Conservation (phyloP, 2,113 vertebrate species). For the Rhinichthys klamathensis region DNA sequence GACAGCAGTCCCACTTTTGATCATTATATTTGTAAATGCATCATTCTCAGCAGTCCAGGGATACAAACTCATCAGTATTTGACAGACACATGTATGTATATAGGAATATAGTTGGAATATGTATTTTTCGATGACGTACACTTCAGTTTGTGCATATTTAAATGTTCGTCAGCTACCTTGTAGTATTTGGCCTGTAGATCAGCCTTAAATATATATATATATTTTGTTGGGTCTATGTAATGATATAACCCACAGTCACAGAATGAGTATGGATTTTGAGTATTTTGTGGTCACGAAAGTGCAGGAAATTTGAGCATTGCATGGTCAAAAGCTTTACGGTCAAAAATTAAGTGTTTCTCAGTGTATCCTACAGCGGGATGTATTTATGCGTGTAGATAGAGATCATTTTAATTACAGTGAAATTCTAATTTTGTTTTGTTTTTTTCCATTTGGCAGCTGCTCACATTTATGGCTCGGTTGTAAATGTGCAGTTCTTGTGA, state of each 20-base stretch:
- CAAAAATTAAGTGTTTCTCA: slow-evolving; percentile 63
- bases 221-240: slow-evolving; percentile 56
- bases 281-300: background rate
- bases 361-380: slow-evolving; percentile 59
- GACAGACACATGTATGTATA: slow-evolving; percentile 72
- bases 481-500: slow-evolving; percentile 33
- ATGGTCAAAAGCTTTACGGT: slow-evolving; percentile 79
- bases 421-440: slow-evolving; percentile 10
- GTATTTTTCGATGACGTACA: slow-evolving; percentile 71
- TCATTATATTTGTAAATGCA: background rate
- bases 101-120: slow-evolving; percentile 69
- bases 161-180: slow-evolving; percentile 71
- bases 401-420: slow-evolving; percentile 64
- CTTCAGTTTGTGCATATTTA: slow-evolving; percentile 72
- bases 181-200: slow-evolving; percentile 70
- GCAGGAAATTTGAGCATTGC: slow-evolving; percentile 67
- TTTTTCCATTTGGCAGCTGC: slow-evolving; percentile 54
- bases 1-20: background rate
- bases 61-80: slow-evolving; percentile 80
- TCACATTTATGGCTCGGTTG: slow-evolving; percentile 28
- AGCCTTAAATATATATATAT: slow-evolving; percentile 46
- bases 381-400: slow-evolving; percentile 75
- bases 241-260: slow-evolving; percentile 24
- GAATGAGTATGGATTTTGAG: background rate
- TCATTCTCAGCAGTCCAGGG: slow-evolving; percentile 72